Evolutionary conservation across 2,797 vertebrate genomes (phyloP), one percentile per base, ranked within the genome.

Genomic region (Delichon dasypus): DNA sequence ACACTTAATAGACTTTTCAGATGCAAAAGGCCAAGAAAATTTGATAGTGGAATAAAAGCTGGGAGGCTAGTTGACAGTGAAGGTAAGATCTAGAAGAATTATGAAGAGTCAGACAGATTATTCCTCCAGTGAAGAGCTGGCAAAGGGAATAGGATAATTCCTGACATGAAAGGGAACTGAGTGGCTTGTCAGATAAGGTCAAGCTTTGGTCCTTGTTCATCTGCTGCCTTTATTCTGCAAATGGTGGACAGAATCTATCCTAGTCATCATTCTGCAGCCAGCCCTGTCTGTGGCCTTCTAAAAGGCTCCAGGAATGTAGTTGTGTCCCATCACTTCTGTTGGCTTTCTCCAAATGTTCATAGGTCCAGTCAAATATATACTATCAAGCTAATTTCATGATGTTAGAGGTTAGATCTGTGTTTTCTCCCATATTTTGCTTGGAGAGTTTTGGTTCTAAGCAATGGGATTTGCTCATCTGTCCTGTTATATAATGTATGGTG

Each of bases 91-190:
- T 89, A 45, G 53, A 83, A 85, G 42, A 88, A 76, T 84, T 85
- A 68, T 54, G 47, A 76, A 54, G 32, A 45, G n/a, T 90, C 89
- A 91, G 29, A 91, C 57, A 94, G 85, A 92, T 62, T 93, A 50
- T 61, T 34, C 34, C 47, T 80, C 38, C 71, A 74, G 51, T 32
- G 82, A 93, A 57, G 48, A 48, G 34, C 71, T 96, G 87, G 87
- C 89, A 91, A 82, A 86, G 27, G 16, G 45, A 85, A 25, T 30
- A 30, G 38, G 23, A 75, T 83, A 7, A 4, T 73, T 90, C 36
- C 51, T 91, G 88, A 54, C 32, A 29, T 57, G 36, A 57, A 87
- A 75, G 25, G 27, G 38, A 83, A 22, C 8, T 42, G 72, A 23
- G 66, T 34, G 42, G 21, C 55, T 93, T 90, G 40, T 51, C 76